Base-by-base conservation (phyloP, 2,888 invertebrate species). In the Drosophila monieri region DNA sequence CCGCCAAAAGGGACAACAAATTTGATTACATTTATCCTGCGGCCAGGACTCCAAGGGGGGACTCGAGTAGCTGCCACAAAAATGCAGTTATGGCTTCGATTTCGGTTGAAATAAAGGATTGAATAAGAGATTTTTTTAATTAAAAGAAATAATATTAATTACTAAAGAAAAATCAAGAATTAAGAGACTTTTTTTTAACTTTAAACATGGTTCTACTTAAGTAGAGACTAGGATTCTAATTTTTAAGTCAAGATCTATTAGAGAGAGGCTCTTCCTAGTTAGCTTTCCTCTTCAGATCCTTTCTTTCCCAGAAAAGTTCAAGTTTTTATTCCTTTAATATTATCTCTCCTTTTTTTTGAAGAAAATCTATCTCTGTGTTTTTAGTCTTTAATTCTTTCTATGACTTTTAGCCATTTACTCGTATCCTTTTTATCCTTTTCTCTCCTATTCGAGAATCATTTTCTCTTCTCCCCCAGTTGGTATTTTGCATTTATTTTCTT, bases 1-100 rank as follows among this genome's bases (percentile, higher is more conserved):
- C 30, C 41, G 64, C 41, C 32, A 32, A 49, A 49, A n/a, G 18
- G 18, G 49, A 62, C 64, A 64, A 64, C 64, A 41, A 64, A 62
- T 47, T 62, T 47, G 65, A 35, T 64, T 62, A 32, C 41, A 49
- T 64, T 64, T 49, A 43, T 48, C 39, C 41, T 12, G 27, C 61
- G 14, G 12, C n/a, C 35, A 35, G 27, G 25, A 25, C 6, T 25
- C 6, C 6, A 0, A 25, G 6, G 35, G 35, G 35, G 35, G 35
- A 6, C 4, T 32, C 12, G 12, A 32, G 5, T 32, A 5, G 32
- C 12, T 12, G 12, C 12, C 14, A 14, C 6, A 6, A 35, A 35
- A n/a, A n/a, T 35, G 5, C n/a, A n/a, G 35, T 14, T 14, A 14
- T 14, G 6, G n/a, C 35, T 14, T 35, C 4, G 35, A 14, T 35